Evolutionary conservation across 2,113 vertebrate genomes (phyloP), one percentile per base, ranked within the genome.

Genomic region (Brachyistius frenatus): DNA sequence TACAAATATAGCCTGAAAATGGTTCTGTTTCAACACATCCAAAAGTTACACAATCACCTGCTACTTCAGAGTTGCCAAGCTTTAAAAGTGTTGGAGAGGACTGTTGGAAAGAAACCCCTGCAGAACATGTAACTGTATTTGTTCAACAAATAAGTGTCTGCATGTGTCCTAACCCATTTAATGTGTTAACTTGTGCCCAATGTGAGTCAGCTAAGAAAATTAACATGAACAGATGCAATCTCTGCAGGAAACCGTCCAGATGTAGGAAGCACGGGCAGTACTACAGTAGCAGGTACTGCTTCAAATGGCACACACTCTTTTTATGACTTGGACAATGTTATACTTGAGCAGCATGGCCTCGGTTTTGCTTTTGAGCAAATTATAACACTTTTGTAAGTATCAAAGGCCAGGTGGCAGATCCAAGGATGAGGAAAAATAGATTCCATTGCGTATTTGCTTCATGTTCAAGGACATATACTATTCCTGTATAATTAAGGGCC

Each of bases 131-230:
- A 55, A 11, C 53, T 65, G 9, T 78, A 65, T 83, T 78, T 57
- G 73, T 68, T 54, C 10, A 49, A 84, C 70, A 66, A 73, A 84
- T 66, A n/a, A 68, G 50, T 72, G 53, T 16, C 63, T 54, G 32
- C 30, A 23, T 67, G 47, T 61, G 54, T 72, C 31, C 36, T 35
- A 15, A 61, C 30, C 36, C 7, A 35, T 66, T 49, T 23, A 37
- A 10, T 55, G n/a, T 14, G 8, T 47, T 76, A 4, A 62, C 73
- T 53, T 54, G 2, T 65, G 44, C 54, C 37, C 46, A 35, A 1
- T 80, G 54, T 61, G 63, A 72, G 31, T 65, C 52, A 68, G 63
- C 47, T 33, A 4, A 65, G 47, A 74, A 44, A 49, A 33, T 80
- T 35, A 47, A 31, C 60, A 65, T 33, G 76, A 80, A 64, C 72